phyloP scores from a whole-genome alignment of 2,113 vertebrate species.

The Furnarius figulus region DNA sequence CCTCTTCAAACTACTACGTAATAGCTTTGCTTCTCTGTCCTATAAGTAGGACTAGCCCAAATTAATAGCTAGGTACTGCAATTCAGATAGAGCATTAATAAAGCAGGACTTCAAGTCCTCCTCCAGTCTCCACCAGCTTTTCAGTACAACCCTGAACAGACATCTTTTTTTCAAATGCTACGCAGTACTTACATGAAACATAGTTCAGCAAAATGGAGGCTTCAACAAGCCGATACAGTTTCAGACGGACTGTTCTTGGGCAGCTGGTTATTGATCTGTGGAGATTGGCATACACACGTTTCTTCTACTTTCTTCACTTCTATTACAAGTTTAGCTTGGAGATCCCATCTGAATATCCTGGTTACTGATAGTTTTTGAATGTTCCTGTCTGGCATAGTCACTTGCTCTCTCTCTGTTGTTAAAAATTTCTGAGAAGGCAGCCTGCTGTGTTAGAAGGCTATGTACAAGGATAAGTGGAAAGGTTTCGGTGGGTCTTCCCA shows the following conservation, averaged over 20 bases:
- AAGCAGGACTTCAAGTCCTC: neutral
- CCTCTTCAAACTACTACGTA: neutral
- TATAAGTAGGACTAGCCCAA: neutral
- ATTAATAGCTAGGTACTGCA: neutral
- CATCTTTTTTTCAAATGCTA: neutral
- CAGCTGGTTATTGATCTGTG: neutral
- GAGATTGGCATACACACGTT: neutral
- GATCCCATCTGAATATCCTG: neutral
- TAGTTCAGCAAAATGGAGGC: neutral
- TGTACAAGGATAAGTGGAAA: neutral
- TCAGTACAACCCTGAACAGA: neutral
- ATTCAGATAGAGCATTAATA: neutral
- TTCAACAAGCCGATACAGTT: neutral
- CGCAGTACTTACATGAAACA: neutral
- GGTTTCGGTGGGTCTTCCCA: neutral
- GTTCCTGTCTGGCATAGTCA: neutral
- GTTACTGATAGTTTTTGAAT: neutral
- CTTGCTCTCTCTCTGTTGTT: neutral
- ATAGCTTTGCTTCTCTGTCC: neutral
- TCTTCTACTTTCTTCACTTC: neutral
- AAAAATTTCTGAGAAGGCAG: neutral
- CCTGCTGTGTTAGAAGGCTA: neutral
- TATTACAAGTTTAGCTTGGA: neutral
- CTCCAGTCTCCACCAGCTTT: neutral
- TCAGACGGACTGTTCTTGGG: neutral